Evolutionary conservation across 2,888 invertebrate genomes (phyloP).

Genomic region (Rhimphoctona megacephalus): DNA sequence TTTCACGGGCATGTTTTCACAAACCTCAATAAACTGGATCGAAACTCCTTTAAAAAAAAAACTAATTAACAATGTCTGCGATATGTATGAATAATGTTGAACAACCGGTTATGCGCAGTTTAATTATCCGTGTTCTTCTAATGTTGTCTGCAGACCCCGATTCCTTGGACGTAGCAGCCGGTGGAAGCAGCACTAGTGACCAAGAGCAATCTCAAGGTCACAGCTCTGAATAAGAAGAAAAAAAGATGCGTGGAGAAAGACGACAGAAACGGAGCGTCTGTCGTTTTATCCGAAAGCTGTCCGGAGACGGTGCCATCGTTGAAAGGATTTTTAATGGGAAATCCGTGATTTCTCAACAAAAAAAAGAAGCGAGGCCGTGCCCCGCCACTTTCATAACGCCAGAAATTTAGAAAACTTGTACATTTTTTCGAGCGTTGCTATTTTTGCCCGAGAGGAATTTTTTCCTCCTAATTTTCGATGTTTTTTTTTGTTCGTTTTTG

Average conservation of each 20-base stretch:
- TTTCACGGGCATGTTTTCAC: neutral
- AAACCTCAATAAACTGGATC: neutral
- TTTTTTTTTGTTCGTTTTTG: neutral
- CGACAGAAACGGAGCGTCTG: conserved; percentile 1
- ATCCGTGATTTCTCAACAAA: conserved; percentile 13
- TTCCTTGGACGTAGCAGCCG: conserved; percentile 77
- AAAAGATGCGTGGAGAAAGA: conserved; percentile 3
- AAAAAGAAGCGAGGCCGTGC: conserved; percentile 16
- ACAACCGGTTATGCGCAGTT: neutral
- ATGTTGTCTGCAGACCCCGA: conserved; percentile 75
- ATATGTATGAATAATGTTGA: neutral
- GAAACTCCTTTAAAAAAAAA: no score
- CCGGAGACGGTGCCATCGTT: conserved; percentile 47
- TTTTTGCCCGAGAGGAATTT: conserved; percentile 39
- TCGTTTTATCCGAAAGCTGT: conserved; percentile 14
- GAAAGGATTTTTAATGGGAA: conserved; percentile 27
- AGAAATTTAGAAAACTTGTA: conserved; percentile 64
- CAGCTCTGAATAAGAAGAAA: conserved; percentile 66
- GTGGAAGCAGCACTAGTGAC: conserved; percentile 76
- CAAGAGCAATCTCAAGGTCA: conserved; percentile 75
- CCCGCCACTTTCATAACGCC: conserved; percentile 17
- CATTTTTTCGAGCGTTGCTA: conserved; percentile 60
- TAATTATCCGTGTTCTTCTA: neutral
- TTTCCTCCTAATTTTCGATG: conserved; percentile 14
- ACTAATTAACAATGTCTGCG: neutral